phyloP scores from a whole-genome alignment of 2,113 vertebrate species.

The Vulpes vulpes region DNA sequence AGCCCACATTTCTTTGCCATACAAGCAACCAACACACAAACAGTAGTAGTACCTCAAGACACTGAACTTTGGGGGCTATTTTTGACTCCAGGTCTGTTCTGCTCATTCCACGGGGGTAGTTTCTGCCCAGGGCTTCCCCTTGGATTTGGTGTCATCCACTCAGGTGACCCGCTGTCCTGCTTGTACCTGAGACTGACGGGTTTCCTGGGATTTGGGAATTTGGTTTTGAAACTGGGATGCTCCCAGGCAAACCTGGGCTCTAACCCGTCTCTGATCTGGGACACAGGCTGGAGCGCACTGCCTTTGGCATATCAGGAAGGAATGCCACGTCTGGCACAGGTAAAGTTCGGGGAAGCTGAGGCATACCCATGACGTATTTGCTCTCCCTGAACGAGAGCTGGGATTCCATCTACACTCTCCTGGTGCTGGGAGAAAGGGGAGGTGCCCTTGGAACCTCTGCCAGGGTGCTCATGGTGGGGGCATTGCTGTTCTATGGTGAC shows the following conservation, averaged over 20 bases:
- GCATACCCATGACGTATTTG: too few species aligned
- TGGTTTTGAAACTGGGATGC: not conserved
- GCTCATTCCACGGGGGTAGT: accelerated
- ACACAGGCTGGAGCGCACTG: not conserved
- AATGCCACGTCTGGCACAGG: not conserved
- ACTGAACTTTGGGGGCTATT: not conserved
- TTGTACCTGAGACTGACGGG: not conserved
- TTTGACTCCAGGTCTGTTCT: not conserved
- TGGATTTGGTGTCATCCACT: not conserved
- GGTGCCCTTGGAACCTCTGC: not conserved
- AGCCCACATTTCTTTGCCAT: not conserved
- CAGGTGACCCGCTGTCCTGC: not conserved
- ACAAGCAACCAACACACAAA: not conserved
- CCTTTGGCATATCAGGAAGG: not conserved
- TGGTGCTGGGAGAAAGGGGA: not conserved
- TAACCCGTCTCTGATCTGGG: not conserved
- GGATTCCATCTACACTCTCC: not conserved
- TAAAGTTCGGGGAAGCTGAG: not conserved
- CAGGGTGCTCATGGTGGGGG: not conserved
- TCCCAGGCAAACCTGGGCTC: not conserved
- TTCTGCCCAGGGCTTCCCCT: not conserved
- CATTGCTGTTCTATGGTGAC: not conserved
- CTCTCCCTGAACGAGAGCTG: not conserved
- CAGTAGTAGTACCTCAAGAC: not conserved
- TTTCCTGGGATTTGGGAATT: not conserved